These are phyloP conservation scores for Stenodema calcarata DNA, from an alignment of 2,888 invertebrate genomes.

Conservation along the genomic window DNA sequence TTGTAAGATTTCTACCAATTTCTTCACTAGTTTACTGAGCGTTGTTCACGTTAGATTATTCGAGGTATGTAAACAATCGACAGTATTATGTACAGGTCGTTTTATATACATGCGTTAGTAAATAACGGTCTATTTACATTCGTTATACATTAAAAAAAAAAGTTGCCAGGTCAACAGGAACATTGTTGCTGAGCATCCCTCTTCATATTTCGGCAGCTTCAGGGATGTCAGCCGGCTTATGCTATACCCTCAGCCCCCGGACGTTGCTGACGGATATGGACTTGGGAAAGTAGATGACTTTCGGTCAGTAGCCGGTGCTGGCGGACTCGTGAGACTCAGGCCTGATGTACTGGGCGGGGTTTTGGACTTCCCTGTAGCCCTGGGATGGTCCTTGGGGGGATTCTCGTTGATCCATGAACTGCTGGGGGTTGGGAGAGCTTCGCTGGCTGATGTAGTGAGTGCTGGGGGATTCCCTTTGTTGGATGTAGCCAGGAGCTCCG, in stretches of 20 bases:
- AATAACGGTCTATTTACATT: constrained; percentile 21
- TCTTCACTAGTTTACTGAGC: too few species aligned
- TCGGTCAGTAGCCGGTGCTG: constrained; percentile 55
- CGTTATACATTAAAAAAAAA: neutral
- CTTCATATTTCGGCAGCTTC: constrained; percentile 33
- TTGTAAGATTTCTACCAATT: too few species aligned
- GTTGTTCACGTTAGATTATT: neutral
- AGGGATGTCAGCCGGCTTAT: constrained; percentile 26
- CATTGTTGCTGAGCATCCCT: constrained; percentile 3
- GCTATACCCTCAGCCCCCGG: constrained; percentile 55
- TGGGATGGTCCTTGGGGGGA: constrained; percentile 37
- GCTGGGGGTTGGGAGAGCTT: constrained; percentile 50
- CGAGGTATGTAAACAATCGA: neutral
- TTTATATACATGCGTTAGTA: neutral
- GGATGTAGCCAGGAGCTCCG: constrained; percentile 20
- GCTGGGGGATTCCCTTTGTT: constrained; percentile 48
- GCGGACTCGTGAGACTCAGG: constrained; percentile 51
- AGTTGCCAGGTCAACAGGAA: constrained; percentile 25
- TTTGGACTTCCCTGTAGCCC: constrained; percentile 14
- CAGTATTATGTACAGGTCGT: neutral
- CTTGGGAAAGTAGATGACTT: constrained; percentile 52
- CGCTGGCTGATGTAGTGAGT: constrained; percentile 47
- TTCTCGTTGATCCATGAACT: constrained; percentile 47
- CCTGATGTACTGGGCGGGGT: constrained; percentile 14
- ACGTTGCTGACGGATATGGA: constrained; percentile 55